These are phyloP conservation scores for Sphyrna mokarran DNA, from an alignment of 2,113 vertebrate genomes.

Conservation along the genomic window DNA sequence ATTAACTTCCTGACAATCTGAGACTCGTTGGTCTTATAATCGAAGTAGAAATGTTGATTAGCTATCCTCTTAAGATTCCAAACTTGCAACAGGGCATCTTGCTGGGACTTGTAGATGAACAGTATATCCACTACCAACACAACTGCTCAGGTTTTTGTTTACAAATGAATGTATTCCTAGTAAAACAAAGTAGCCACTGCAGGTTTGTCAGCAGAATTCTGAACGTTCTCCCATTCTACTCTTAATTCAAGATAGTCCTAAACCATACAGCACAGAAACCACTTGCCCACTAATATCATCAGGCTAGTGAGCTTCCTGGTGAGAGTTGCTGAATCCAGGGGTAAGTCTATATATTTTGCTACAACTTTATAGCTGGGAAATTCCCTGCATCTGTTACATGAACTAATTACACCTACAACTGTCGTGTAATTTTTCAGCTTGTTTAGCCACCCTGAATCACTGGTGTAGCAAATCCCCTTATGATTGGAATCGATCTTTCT, in stretches of 20 bases:
- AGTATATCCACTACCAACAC: not conserved
- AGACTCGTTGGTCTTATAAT: no score
- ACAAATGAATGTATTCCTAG: not conserved
- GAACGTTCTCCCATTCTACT: not conserved
- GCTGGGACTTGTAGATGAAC: no score
- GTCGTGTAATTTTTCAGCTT: not conserved
- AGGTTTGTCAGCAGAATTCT: not conserved
- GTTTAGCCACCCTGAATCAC: not conserved
- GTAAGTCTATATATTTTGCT: not conserved
- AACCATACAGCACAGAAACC: not conserved
- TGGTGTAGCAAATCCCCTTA: no score
- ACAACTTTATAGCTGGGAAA: not conserved
- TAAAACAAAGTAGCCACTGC: not conserved
- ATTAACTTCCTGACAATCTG: no score
- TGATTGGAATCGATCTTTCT: not conserved
- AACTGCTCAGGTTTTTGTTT: not conserved
- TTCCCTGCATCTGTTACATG: not conserved
- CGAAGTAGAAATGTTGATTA: no score
- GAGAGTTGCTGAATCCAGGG: not conserved
- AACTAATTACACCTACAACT: not conserved
- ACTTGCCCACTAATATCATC: not conserved
- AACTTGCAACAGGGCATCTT: no score
- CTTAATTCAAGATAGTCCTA: no score
- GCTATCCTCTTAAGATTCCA: no score
- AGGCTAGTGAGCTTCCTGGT: not conserved